A percentile compares a stretch with the other conserved stretches of the same genome.
Conservation (phyloP, 2,113 vertebrate species). For the Chelonoidis abingdonii region DNA sequence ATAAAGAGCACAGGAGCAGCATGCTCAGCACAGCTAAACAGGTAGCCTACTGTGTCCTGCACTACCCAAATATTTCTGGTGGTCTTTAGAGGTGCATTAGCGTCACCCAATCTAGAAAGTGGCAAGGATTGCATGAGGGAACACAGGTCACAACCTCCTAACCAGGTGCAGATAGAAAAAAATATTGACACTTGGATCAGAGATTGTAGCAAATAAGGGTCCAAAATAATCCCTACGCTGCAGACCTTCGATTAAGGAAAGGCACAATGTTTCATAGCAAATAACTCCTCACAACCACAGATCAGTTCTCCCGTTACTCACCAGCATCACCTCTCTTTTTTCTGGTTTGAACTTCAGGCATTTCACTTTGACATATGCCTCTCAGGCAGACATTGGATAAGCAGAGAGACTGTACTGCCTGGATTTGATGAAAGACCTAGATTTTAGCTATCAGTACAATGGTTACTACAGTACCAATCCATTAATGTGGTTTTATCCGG, state of each 20-base stretch:
- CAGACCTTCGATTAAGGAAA: background rate
- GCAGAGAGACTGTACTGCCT: too few species aligned
- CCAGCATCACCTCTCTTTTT: background rate
- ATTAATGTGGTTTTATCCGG: too few species aligned
- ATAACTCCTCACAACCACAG: background rate
- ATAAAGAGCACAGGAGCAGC: background rate
- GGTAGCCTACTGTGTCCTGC: background rate
- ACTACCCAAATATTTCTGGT: background rate
- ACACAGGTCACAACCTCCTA: background rate
- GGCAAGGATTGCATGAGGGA: background rate
- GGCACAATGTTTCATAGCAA: background rate
- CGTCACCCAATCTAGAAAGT: background rate
- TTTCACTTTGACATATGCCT: too few species aligned
- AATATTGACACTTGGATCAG: background rate
- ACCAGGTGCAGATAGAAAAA: background rate
- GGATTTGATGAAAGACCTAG: too few species aligned
- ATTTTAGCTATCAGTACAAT: too few species aligned
- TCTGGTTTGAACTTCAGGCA: background rate
- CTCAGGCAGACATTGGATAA: too few species aligned
- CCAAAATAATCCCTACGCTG: background rate
- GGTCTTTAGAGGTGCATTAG: background rate
- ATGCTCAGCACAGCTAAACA: background rate
- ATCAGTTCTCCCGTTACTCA: background rate
- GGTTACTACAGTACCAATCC: too few species aligned
- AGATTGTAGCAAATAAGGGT: background rate